A percentile compares a stretch with the other conserved stretches of the same genome.
These are phyloP conservation scores for Mnemiopsis leidyi DNA, from an alignment of 37 sponge, comb jelly and placozoan species.

Conservation along the genomic window DNA sequence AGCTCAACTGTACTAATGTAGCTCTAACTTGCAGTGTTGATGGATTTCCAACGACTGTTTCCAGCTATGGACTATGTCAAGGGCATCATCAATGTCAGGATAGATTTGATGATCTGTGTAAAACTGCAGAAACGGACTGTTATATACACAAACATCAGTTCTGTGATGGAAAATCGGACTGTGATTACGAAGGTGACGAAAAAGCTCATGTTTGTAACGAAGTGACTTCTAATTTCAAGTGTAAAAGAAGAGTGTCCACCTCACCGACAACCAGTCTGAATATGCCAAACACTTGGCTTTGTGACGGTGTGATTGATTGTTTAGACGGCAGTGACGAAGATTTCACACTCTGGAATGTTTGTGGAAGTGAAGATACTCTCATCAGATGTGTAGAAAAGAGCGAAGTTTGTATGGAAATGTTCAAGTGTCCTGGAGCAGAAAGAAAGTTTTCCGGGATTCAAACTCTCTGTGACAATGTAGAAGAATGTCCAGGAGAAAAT, in stretches of 20 bases:
- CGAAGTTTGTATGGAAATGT: neutral
- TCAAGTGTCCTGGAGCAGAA: neutral
- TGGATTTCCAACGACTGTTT: neutral
- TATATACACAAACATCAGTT: slow-evolving; percentile 20
- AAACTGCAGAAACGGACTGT: neutral
- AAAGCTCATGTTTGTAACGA: neutral
- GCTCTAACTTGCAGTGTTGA: neutral
- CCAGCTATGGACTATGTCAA: neutral
- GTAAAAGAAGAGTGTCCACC: neutral
- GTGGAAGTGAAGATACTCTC: neutral
- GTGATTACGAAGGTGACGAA: slow-evolving; percentile 9
- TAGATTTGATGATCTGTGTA: neutral
- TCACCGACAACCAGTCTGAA: too few species aligned
- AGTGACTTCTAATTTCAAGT: neutral
- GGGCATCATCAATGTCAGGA: neutral
- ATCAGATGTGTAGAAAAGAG: slow-evolving; percentile 6
- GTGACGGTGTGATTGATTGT: neutral
- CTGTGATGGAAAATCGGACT: slow-evolving; percentile 39
- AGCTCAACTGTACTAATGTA: slow-evolving; percentile 1
- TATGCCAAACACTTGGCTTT: neutral
- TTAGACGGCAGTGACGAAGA: neutral
- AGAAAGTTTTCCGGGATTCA: neutral
- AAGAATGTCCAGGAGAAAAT: neutral
- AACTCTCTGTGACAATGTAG: neutral
- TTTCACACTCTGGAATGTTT: neutral